phyloP scores from a whole-genome alignment of 2,888 invertebrate genomes.

The Agrotis puta region DNA sequence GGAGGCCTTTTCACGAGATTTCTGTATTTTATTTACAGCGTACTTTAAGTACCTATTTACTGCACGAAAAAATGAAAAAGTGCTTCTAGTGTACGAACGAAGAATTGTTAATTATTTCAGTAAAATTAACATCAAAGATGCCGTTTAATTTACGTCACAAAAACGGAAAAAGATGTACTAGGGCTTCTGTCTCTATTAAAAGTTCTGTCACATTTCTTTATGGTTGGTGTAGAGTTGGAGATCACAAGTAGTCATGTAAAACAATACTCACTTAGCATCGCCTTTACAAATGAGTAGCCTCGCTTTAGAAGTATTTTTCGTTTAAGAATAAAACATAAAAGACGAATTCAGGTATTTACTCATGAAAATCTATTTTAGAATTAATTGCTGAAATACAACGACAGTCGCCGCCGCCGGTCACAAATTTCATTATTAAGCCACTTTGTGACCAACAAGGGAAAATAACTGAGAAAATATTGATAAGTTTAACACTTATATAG shows the following conservation, averaged over 20 bases:
- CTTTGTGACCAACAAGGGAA: slow-evolving; percentile 19
- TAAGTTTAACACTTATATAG: neutral
- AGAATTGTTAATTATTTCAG: too few species aligned
- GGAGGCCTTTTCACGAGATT: too few species aligned
- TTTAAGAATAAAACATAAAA: slow-evolving; percentile 1
- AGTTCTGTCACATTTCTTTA: neutral
- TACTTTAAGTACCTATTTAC: too few species aligned
- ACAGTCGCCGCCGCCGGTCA: slow-evolving; percentile 1
- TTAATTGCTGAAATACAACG: slow-evolving; percentile 24
- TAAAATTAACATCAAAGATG: too few species aligned
- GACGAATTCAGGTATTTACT: neutral
- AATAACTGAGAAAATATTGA: slow-evolving; percentile 10
- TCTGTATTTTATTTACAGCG: too few species aligned
- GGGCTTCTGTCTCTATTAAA: neutral
- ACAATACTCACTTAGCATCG: neutral
- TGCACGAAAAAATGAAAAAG: too few species aligned
- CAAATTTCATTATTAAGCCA: slow-evolving; percentile 22
- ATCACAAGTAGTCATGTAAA: neutral
- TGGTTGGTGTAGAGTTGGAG: neutral
- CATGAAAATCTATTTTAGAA: slow-evolving; percentile 16
- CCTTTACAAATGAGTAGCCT: neutral
- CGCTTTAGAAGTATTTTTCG: neutral
- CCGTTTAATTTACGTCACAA: too few species aligned
- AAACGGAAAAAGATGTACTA: too few species aligned
- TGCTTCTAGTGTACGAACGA: too few species aligned